phyloP scores from a whole-genome alignment of 2,888 invertebrate genomes.

The Pristionchus fissidentatus region DNA sequence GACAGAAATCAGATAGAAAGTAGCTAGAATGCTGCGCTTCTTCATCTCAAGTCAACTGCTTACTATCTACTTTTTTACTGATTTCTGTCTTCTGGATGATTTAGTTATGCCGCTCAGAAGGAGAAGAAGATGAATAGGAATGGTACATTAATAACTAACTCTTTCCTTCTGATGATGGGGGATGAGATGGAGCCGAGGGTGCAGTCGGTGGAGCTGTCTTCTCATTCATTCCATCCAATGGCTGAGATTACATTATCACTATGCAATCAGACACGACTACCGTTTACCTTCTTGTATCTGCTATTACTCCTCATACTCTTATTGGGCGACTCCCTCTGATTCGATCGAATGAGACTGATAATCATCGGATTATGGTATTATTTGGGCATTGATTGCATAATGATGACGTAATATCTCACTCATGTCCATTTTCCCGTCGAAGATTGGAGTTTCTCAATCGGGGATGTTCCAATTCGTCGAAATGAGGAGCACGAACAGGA shows the following conservation, averaged over 20 bases:
- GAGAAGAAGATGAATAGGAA: not conserved
- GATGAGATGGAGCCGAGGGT: not conserved
- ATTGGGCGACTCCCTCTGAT: not conserved
- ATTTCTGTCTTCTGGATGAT: too few relatives aligned
- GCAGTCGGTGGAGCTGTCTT: not conserved
- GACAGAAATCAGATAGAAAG: too few relatives aligned
- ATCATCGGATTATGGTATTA: too few relatives aligned
- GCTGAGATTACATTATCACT: not conserved
- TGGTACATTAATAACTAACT: not conserved
- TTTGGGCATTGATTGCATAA: too few relatives aligned
- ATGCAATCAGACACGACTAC: too few relatives aligned
- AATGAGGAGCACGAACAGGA: not conserved
- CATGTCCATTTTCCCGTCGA: too few relatives aligned
- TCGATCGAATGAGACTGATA: not conserved
- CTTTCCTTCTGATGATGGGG: not conserved
- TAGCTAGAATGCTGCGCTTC: too few relatives aligned
- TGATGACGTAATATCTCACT: not conserved
- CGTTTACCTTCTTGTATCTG: not conserved
- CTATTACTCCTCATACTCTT: not conserved
- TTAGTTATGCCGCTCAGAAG: too few relatives aligned
- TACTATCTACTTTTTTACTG: too few relatives aligned
- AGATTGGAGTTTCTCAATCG: not conserved
- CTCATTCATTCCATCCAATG: not conserved
- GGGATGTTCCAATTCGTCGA: slow-evolving; percentile 1
- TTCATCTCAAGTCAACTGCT: too few relatives aligned